These are phyloP conservation scores for Sebastes hopkinsi DNA, from an alignment of 2,797 vertebrate species.

Conservation along the genomic window DNA sequence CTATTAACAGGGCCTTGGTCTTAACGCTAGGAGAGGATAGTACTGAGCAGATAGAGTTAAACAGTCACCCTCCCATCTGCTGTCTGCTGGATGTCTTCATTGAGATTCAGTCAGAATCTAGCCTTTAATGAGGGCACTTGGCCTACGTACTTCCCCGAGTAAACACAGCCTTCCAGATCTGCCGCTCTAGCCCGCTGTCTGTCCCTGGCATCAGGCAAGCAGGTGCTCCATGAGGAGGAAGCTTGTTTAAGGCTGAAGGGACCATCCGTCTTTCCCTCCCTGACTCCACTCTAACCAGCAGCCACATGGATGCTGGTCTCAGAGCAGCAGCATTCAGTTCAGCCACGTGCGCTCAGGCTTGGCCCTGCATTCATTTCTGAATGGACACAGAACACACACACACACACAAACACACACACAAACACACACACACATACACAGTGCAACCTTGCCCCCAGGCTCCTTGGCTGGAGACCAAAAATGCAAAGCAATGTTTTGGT, in stretches of 20 bases:
- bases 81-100: constrained; percentile 50
- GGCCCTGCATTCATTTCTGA: constrained; percentile 44
- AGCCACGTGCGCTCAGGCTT: constrained; percentile 15
- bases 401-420: neutral
- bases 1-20: neutral
- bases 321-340: constrained; percentile 29
- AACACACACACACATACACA: neutral
- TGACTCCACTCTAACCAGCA: constrained; percentile 19
- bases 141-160: constrained; percentile 52
- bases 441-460: constrained; percentile 28
- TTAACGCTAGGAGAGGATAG: neutral
- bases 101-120: constrained; percentile 60
- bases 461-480: constrained; percentile 54
- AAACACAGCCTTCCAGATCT: constrained; percentile 66
- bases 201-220: constrained; percentile 53
- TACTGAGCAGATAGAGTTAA: neutral
- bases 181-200: constrained; percentile 36
- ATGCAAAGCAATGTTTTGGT: constrained; percentile 75
- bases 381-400: constrained; percentile 14
- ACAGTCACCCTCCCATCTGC: constrained; percentile 25
- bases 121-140: constrained; percentile 64
- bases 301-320: constrained; percentile 36
- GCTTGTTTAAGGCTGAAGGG: constrained; percentile 58
- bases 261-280: constrained; percentile 55
- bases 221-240: constrained; percentile 71